Evolutionary conservation across 2,113 vertebrate genomes (phyloP).

Genomic region (Pao palembangensis): DNA sequence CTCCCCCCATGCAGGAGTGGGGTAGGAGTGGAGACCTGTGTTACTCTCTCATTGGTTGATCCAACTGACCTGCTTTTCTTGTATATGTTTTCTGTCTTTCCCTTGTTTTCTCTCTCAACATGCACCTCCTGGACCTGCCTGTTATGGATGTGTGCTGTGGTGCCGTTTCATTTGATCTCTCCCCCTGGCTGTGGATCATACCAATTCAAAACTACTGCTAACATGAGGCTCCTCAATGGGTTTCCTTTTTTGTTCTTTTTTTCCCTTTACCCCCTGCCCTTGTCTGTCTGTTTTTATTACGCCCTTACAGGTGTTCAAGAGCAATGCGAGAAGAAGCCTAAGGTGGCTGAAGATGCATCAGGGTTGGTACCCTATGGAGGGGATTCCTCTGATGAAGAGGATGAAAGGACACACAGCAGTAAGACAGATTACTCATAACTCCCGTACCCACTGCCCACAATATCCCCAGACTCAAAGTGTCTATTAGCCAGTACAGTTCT

Average conservation of each 20-base stretch:
- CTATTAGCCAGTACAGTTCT: conserved; percentile 12
- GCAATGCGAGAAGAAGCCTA: conserved; percentile 59
- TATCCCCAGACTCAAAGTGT: conserved; percentile 18
- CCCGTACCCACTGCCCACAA: conserved; percentile 33
- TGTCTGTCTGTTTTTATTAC: conserved; percentile 43
- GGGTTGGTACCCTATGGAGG: conserved; percentile 76
- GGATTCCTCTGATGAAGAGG: conserved; percentile 79
- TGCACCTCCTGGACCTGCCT: conserved; percentile 71
- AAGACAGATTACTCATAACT: conserved; percentile 66
- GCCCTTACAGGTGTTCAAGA: conserved; percentile 50
- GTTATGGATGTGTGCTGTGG: conserved; percentile 66
- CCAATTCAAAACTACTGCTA: conserved; percentile 63
- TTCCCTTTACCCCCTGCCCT: conserved; percentile 3
- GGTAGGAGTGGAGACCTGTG: conserved; percentile 70
- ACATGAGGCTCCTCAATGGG: conserved; percentile 66
- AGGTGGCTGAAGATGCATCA: conserved; percentile 49
- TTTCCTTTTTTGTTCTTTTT: conserved; percentile 34
- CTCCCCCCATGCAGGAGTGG: conserved; percentile 58
- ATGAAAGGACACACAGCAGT: conserved; percentile 71
- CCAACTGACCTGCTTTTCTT: conserved; percentile 69
- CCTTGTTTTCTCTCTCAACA: conserved; percentile 76
- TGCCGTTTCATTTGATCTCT: conserved; percentile 60
- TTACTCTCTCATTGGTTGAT: conserved; percentile 38
- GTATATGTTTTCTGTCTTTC: conserved; percentile 76
- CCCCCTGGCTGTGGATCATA: conserved; percentile 64